Base-by-base conservation (phyloP, 2,888 invertebrate species). In the Hirtodrosophila duncani region DNA sequence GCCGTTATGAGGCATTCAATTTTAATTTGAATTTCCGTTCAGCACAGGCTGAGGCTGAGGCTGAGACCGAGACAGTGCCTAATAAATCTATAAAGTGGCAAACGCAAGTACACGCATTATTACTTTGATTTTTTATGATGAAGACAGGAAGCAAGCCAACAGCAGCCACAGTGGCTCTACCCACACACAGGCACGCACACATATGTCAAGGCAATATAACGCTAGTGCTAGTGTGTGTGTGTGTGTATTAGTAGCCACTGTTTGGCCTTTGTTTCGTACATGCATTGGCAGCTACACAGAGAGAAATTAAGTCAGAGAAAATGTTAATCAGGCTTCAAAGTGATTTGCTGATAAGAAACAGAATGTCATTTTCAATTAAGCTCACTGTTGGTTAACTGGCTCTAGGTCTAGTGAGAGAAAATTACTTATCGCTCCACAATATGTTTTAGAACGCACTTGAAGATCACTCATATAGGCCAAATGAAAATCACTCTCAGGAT, bases 1-100 rank as follows among this genome's bases (percentile, higher is more conserved):
- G 44, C 63, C 63, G 56, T 43, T 34, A 31, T 66, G 46, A 63
- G 51, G 64, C 69, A 71, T 66, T 83, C 64, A 66, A 64, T 78
- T 81, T 83, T 82, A 83, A 84, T 83, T 83, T 82, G 81, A 71
- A 83, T 84, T 83, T 83, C 84, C 83, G 84, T 64, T 79, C 46
- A 67, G 71, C 70, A 78, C 61, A 67, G 29, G 8, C 9, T 7
- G 10, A 7, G 44, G 34, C 34, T 8, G 7, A 2, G 18, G 29
- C 2, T 4, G 24, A 10, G 9, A 9, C 11, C 21, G 38, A 16
- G 44, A 42, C 56, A 33, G 36, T 18, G 64, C 61, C 78, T 79
- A 81, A 78, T 78, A 78, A 78, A 78, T 78, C 77, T 78, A 79
- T 78, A 79, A 81, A 81, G 72, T 78, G 80, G 78, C 78, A 69